phyloP scores from a whole-genome alignment of 2,113 vertebrate genomes.

The Xenopus borealis region DNA sequence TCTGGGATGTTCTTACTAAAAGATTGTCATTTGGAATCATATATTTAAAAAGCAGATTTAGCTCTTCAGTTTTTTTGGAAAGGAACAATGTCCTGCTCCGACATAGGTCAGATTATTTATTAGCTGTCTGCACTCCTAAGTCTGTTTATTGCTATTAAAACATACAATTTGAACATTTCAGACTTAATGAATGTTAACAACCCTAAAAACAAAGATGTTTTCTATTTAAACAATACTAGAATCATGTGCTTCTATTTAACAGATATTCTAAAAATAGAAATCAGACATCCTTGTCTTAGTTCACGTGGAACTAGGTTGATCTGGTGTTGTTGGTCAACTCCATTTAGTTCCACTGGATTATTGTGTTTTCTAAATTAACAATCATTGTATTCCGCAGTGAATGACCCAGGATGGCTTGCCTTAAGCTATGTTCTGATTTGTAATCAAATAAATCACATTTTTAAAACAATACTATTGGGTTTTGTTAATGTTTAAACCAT shows the following conservation, averaged over 20 bases:
- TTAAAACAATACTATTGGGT: too few species aligned
- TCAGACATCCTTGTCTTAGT: not conserved
- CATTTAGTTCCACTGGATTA: not conserved
- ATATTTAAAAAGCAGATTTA: too few species aligned
- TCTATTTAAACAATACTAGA: not conserved
- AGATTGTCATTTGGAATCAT: not conserved
- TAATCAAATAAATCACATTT: too few species aligned
- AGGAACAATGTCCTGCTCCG: not conserved
- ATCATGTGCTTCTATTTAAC: not conserved
- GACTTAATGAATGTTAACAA: not conserved
- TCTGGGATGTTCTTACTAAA: not conserved
- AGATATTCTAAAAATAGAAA: not conserved
- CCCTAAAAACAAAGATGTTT: not conserved
- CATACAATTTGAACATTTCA: not conserved
- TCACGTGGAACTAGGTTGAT: not conserved
- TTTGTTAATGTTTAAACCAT: too few species aligned
- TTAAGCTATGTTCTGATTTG: too few species aligned
- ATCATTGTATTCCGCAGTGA: too few species aligned
- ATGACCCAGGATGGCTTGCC: too few species aligned
- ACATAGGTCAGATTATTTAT: not conserved
- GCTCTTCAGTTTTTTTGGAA: not conserved
- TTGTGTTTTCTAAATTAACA: too few species aligned
- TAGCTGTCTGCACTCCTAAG: not conserved
- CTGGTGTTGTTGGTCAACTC: not conserved
- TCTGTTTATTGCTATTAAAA: not conserved